A percentile compares a stretch with the other conserved stretches of the same genome.
Evolutionary conservation across 2,113 vertebrate species (phyloP).

Genomic region (Upupa epops): DNA sequence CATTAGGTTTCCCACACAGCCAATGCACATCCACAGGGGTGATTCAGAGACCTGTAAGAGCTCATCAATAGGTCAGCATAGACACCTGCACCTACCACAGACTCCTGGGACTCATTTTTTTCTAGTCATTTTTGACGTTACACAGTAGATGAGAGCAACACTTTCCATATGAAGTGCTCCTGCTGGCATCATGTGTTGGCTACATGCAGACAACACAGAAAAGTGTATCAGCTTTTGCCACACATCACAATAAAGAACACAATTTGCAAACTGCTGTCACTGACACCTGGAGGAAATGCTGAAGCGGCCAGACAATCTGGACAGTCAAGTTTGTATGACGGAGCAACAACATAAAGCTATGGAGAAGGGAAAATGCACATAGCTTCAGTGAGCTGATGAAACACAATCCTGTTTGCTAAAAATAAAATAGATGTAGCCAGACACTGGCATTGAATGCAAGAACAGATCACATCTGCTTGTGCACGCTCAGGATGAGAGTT

Average conservation of each 20-base stretch:
- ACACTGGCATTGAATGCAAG: not conserved
- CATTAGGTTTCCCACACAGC: not conserved
- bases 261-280: not conserved
- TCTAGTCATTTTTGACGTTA: not conserved
- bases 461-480: not conserved
- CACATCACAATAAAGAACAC: not conserved
- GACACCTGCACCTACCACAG: not conserved
- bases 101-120: not conserved
- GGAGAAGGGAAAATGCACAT: not conserved
- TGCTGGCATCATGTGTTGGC: not conserved
- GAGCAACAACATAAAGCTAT: not conserved
- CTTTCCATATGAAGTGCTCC: not conserved
- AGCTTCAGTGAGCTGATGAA: not conserved
- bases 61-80: not conserved
- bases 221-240: not conserved
- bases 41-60: not conserved
- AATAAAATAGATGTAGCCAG: not conserved
- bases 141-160: not conserved
- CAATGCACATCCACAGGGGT: not conserved
- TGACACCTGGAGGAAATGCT: not conserved
- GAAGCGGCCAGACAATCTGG: conserved; percentile 11
- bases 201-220: not conserved
- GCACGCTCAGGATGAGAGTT: not conserved
- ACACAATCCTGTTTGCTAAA: not conserved
- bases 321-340: not conserved